phyloP scores from a whole-genome alignment of 2,888 invertebrate species.

The Hybos culiciformis region DNA sequence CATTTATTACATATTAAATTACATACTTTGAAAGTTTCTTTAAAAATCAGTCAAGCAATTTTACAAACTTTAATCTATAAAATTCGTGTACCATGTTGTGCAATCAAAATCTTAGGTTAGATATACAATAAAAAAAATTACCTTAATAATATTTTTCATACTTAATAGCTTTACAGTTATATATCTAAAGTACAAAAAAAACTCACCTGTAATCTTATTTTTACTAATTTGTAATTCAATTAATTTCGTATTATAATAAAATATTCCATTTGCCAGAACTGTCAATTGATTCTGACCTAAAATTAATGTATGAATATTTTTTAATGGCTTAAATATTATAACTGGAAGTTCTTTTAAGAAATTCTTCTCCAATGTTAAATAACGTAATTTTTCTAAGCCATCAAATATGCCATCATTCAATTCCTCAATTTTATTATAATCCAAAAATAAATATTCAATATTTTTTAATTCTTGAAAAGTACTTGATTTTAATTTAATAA shows the following conservation, averaged over 20 bases:
- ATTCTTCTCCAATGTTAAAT: constrained; percentile 24
- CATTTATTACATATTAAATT: no score
- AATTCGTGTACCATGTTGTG: no score
- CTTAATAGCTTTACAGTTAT: no score
- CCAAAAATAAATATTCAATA: constrained; percentile 26
- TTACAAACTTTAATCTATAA: no score
- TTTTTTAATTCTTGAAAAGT: constrained; percentile 21
- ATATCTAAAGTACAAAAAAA: no score
- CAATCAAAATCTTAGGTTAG: no score
- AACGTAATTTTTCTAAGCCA: constrained; percentile 20
- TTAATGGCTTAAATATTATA: constrained; percentile 18
- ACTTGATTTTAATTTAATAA: constrained; percentile 17
- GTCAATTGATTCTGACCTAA: neutral
- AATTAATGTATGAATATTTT: neutral
- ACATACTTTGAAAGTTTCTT: no score
- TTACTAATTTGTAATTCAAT: neutral
- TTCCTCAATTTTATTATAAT: constrained; percentile 17
- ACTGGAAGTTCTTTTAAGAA: constrained; percentile 19
- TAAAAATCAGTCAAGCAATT: no score
- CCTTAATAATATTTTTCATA: no score
- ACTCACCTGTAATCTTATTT: no score
- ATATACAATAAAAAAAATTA: no score
- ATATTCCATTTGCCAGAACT: neutral
- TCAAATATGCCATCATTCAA: constrained; percentile 22
- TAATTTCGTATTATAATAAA: neutral